Conservation (phyloP, 2,113 vertebrate species). For the Pomatorhinus ruficollis region DNA sequence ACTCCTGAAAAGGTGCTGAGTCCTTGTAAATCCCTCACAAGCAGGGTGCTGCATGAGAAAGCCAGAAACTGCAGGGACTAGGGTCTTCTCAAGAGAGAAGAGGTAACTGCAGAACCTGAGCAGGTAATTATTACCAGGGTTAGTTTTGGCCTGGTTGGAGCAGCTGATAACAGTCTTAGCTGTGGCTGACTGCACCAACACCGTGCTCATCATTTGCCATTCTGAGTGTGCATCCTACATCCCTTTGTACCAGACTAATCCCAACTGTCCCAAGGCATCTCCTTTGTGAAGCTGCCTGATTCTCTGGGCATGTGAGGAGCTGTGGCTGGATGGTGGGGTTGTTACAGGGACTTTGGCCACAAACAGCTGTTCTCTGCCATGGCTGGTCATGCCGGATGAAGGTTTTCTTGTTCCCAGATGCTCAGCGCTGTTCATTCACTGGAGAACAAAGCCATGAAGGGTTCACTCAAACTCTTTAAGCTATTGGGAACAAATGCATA, state of each 20-base stretch:
- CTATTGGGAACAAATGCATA: not conserved
- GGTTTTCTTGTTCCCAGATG: not conserved
- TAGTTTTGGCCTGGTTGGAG: not conserved
- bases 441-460: not conserved
- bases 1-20: not conserved
- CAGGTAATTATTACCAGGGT: not conserved
- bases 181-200: not conserved
- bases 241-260: not conserved
- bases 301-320: not conserved
- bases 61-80: not conserved
- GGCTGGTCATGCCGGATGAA: not conserved
- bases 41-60: not conserved
- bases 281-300: not conserved
- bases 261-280: rapidly evolving
- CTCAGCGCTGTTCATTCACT: rapidly evolving
- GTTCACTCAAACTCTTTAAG: not conserved
- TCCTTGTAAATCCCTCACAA: not conserved
- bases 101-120: not conserved
- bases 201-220: rapidly evolving
- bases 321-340: not conserved
- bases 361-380: not conserved
- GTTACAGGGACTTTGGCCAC: not conserved
- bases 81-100: not conserved
- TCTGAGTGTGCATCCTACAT: not conserved
- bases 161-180: not conserved